These are phyloP conservation scores for Psilopsiagon aurifrons DNA, from an alignment of 2,113 vertebrate genomes.

Conservation along the genomic window DNA sequence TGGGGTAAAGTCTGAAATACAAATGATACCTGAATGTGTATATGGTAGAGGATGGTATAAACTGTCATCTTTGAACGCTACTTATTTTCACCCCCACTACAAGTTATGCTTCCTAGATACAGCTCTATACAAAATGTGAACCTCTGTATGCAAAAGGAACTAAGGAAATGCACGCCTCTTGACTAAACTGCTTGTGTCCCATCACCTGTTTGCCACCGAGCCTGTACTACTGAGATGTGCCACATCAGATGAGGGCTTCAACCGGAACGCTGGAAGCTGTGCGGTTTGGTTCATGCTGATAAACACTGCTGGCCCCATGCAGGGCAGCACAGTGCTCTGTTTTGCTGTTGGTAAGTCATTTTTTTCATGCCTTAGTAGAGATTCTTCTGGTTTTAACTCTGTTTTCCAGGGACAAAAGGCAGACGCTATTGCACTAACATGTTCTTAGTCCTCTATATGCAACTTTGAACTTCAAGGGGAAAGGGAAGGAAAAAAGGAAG, in stretches of 20 bases:
- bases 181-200: neutral
- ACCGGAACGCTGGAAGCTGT: neutral
- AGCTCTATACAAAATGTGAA: neutral
- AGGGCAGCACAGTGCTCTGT: rapidly evolving
- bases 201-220: neutral
- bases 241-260: neutral
- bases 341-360: neutral
- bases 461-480: neutral
- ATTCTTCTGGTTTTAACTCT: neutral
- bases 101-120: neutral
- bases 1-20: neutral
- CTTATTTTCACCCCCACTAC: neutral
- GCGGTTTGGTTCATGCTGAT: neutral
- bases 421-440: rapidly evolving
- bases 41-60: neutral
- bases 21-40: neutral
- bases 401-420: neutral
- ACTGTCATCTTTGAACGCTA: neutral
- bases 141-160: neutral
- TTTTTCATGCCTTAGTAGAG: neutral
- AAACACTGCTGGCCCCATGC: neutral
- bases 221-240: neutral
- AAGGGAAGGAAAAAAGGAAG: neutral
- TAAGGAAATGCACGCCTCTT: neutral
- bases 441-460: neutral